phyloP scores from a whole-genome alignment of 2,797 vertebrate species.

The Tachyglossus aculeatus region DNA sequence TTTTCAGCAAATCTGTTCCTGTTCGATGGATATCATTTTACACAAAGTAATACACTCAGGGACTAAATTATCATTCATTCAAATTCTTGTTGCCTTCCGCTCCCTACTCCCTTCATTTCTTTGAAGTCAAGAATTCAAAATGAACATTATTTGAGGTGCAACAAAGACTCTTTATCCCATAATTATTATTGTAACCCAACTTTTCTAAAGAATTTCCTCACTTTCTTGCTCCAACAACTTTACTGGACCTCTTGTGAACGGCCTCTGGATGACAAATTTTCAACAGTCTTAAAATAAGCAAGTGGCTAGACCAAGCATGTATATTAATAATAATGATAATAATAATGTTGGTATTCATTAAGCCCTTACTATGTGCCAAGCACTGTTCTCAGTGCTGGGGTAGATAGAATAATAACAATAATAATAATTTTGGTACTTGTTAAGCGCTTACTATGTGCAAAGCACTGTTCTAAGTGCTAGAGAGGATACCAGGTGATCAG shows the following conservation, averaged over 20 bases:
- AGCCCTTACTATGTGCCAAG: too few species aligned
- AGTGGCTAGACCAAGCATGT: too few species aligned
- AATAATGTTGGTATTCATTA: too few species aligned
- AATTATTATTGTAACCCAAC: neutral
- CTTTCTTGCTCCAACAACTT: rapidly evolving
- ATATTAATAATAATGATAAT: too few species aligned
- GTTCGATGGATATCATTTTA: neutral
- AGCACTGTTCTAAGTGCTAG: too few species aligned
- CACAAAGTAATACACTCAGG: rapidly evolving
- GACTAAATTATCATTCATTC: rapidly evolving
- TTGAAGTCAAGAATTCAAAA: neutral
- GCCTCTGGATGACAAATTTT: neutral
- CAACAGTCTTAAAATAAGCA: too few species aligned
- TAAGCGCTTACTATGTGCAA: too few species aligned
- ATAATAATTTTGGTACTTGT: too few species aligned
- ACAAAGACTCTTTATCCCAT: neutral
- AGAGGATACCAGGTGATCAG: too few species aligned
- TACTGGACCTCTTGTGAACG: rapidly evolving
- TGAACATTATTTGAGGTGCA: neutral
- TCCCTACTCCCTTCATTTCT: neutral
- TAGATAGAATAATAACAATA: too few species aligned
- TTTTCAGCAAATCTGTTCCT: neutral
- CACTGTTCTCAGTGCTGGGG: too few species aligned
- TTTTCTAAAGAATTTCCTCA: rapidly evolving
- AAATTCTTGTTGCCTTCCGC: rapidly evolving